Percentiles rank a stretch among this genome's conserved stretches.
Conservation (phyloP, 1,140 invertebrate genomes). For the Drosophila bipectinata region DNA sequence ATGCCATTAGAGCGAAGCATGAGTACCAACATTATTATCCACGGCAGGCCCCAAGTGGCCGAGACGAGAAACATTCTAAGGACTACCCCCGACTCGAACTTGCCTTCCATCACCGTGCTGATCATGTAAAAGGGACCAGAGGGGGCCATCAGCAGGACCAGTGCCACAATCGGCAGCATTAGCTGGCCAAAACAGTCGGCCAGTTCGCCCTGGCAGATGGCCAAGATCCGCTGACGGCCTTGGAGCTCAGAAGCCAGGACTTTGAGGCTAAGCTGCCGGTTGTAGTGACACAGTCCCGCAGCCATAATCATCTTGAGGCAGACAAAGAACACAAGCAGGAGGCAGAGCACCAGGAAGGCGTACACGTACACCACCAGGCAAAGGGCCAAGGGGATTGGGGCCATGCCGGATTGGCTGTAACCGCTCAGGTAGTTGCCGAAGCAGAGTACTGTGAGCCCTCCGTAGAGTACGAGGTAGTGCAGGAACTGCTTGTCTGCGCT, state of each 20-base stretch:
- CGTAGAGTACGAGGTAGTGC: slow-evolving; percentile 42
- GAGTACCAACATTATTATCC: slow-evolving; percentile 53
- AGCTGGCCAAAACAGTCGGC: slow-evolving; percentile 54
- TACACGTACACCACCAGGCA: slow-evolving; percentile 44
- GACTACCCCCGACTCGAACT: not conserved
- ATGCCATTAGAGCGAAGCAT: slow-evolving; percentile 56
- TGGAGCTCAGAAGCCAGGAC: slow-evolving; percentile 1
- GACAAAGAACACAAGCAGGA: slow-evolving; percentile 66
- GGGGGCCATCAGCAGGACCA: slow-evolving; percentile 53
- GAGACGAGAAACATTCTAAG: slow-evolving; percentile 5
- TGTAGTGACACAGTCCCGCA: slow-evolving; percentile 34
- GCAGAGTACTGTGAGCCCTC: slow-evolving; percentile 10
- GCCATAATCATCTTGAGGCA: slow-evolving; percentile 58
- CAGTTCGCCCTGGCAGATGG: slow-evolving; percentile 30
- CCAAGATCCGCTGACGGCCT: slow-evolving; percentile 35
- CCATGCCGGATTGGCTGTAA: slow-evolving; percentile 11
- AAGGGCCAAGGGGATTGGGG: not conserved
- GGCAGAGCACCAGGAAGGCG: slow-evolving; percentile 38
- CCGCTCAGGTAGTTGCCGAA: slow-evolving; percentile 41
- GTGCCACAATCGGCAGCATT: slow-evolving; percentile 54
- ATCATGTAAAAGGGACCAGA: slow-evolving; percentile 54
- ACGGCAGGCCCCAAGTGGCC: slow-evolving; percentile 48
- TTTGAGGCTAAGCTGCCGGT: slow-evolving; percentile 17
- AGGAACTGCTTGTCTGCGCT: slow-evolving; percentile 21
- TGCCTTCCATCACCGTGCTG: slow-evolving; percentile 60